A percentile compares a stretch with the other conserved stretches of the same genome.
These are phyloP conservation scores for Polydrusus cervinus DNA, from an alignment of 2,888 invertebrate genomes.

Conservation along the genomic window DNA sequence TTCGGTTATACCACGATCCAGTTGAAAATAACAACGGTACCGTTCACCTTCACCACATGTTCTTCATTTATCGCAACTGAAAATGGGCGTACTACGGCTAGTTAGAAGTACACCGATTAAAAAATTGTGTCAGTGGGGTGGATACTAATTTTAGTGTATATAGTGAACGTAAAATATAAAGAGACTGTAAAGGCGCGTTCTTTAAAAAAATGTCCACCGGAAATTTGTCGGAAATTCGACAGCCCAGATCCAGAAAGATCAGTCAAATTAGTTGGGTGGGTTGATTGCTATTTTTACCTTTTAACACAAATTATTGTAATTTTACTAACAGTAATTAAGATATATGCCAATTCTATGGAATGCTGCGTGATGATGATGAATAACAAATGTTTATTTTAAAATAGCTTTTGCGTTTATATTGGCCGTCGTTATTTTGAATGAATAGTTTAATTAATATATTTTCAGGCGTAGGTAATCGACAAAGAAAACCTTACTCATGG, in stretches of 20 bases:
- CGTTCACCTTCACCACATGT: conserved; percentile 56
- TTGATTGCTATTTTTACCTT: conserved; percentile 33
- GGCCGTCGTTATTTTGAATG: not conserved
- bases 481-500: not conserved
- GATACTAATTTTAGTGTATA: conserved; percentile 2
- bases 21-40: conserved; percentile 56
- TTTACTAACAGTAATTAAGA: not conserved
- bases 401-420: conserved; percentile 8
- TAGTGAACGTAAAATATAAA: conserved; percentile 19
- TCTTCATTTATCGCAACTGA: conserved; percentile 18
- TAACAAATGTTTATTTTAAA: conserved; percentile 10
- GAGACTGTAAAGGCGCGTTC: conserved; percentile 24
- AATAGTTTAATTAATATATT: not conserved
- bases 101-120: conserved; percentile 1
- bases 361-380: not conserved
- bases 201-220: conserved; percentile 58
- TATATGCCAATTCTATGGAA: conserved; percentile 12
- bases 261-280: conserved; percentile 68
- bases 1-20: conserved; percentile 50
- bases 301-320: conserved; percentile 3
- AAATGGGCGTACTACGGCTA: conserved; percentile 48
- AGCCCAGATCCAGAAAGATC: conserved; percentile 69
- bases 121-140: conserved; percentile 35
- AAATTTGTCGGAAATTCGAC: conserved; percentile 60
- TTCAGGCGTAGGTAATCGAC: not conserved